phyloP scores from a whole-genome alignment of 2,797 vertebrate species.

The Rhincodon typus region DNA sequence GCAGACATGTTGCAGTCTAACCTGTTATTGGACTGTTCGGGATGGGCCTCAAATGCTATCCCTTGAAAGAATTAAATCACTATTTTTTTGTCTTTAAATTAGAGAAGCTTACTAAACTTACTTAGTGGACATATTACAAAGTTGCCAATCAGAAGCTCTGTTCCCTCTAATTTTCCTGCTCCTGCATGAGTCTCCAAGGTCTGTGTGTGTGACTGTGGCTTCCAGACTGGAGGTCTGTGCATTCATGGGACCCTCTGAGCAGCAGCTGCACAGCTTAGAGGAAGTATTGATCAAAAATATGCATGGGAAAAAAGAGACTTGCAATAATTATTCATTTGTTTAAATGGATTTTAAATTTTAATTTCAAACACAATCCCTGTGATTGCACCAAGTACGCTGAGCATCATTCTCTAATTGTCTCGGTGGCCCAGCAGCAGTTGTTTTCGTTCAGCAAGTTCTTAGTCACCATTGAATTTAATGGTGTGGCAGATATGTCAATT shows the following conservation, averaged over 20 bases:
- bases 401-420: neutral
- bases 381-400: neutral
- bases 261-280: no score
- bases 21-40: neutral
- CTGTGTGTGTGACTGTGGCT: no score
- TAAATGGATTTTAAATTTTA: neutral
- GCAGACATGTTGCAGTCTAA: neutral
- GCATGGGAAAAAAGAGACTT: neutral
- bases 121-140: neutral
- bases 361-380: neutral
- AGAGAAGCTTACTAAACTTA: neutral
- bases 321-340: neutral
- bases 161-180: no score
- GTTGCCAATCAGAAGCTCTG: no score
- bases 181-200: no score
- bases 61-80: no score
- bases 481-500: neutral
- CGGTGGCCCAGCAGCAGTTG: neutral
- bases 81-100: neutral
- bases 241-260: no score
- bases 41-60: no score
- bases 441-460: neutral
- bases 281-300: neutral
- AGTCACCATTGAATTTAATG: neutral
- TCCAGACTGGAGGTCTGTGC: no score